phyloP scores from a whole-genome alignment of 2,113 vertebrate species.

The Centrocercus urophasianus region DNA sequence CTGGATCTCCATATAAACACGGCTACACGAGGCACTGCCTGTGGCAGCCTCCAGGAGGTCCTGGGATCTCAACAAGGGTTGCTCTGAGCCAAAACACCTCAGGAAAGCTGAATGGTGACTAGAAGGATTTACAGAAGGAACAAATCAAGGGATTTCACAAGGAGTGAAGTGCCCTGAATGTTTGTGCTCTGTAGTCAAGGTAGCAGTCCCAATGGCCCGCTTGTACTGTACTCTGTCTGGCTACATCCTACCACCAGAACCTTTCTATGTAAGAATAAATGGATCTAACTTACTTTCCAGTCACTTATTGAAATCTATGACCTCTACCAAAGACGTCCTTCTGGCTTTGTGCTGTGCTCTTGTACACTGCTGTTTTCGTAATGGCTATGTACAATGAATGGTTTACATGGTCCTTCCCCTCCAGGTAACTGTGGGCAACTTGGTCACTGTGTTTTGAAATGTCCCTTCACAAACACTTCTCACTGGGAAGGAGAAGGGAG shows the following conservation, averaged over 20 bases:
- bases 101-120: neutral
- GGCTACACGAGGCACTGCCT: neutral
- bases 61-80: neutral
- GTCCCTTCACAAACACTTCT: neutral
- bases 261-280: accelerated
- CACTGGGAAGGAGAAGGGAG: neutral
- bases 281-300: neutral
- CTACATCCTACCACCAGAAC: neutral
- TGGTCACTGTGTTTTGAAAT: neutral
- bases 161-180: neutral
- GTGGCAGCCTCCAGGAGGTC: neutral
- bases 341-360: neutral
- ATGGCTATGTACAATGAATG: neutral
- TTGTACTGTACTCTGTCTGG: neutral
- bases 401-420: neutral
- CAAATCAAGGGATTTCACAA: neutral
- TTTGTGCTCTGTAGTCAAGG: neutral
- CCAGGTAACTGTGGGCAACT: neutral
- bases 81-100: neutral
- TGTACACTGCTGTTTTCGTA: neutral
- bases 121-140: neutral
- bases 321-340: neutral
- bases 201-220: neutral
- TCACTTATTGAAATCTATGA: neutral
- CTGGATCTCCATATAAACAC: neutral